Base-by-base conservation (phyloP, 2,113 vertebrate genomes). In the Pachypanchax playfairii region DNA sequence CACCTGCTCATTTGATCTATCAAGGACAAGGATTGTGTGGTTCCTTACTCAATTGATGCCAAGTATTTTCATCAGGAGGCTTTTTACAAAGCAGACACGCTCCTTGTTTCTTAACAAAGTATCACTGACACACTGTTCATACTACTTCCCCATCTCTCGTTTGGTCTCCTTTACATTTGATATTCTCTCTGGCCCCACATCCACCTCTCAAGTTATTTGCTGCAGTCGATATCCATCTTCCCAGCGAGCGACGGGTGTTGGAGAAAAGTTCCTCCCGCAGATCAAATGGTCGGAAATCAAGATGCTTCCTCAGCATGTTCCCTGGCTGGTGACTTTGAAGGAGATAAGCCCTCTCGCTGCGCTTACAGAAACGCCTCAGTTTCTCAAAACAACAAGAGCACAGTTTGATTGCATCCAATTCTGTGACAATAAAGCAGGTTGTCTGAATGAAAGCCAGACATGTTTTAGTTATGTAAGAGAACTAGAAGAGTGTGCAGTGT, bases 281-380 rank as follows among this genome's bases (percentile, higher is more conserved):
- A 90, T 91, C 86, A 90, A 89, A 91, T 82, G 46, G 65, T 83
- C 54, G 79, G 77, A 84, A 88, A 83, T 84, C 73, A 83, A 78
- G 83, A 87, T 81, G 79, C 79, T 75, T 89, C 84, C 84, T 85
- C 85, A 79, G 85, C 83, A 76, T 66, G 80, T 79, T 84, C 66
- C 74, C 77, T 59, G 64, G 50, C 66, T 73, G 77, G 57, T 52
- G 81, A 80, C 87, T 91, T 90, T 92, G 89, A 89, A 89, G 87
- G 85, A 87, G 87, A 81, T 81, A 65, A 74, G 80, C 80, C 86
- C 75, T 67, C 85, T 83, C 59, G 48, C 87, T 81, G 76, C 25
- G 68, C 77, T 82, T 66, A 60, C 78, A 73, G 61, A 56, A 48
- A 57, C 67, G 61, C 75, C 68, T 76, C 69, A 35, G 47, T 58